A percentile compares a stretch with the other conserved stretches of the same genome.
phyloP scores from a whole-genome alignment of 1,140 invertebrate genomes.

The Nymphalis io region DNA sequence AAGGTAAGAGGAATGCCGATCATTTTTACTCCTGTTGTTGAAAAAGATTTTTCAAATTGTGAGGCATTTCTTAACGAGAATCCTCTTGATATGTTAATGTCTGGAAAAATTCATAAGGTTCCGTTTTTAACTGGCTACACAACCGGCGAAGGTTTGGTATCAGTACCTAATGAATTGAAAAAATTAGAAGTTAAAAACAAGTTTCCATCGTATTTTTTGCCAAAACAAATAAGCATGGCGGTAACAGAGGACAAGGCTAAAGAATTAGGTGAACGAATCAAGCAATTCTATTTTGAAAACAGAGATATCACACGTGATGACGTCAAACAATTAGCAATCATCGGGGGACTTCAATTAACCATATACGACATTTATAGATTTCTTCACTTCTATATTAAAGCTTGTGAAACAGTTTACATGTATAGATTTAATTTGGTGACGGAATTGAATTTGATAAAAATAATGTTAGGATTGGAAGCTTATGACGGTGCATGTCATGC shows the following conservation, averaged over 20 bases:
- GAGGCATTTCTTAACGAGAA: slow-evolving; percentile 67
- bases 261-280: slow-evolving; percentile 68
- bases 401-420: slow-evolving; percentile 66
- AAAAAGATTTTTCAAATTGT: slow-evolving; percentile 63
- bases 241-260: slow-evolving; percentile 49
- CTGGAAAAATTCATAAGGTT: slow-evolving; percentile 77
- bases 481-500: slow-evolving; percentile 82
- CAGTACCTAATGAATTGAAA: slow-evolving; percentile 53
- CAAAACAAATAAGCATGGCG: slow-evolving; percentile 54
- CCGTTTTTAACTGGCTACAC: slow-evolving; percentile 84
- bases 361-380: slow-evolving; percentile 64
- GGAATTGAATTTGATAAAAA: slow-evolving; percentile 69
- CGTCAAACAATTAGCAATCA: slow-evolving; percentile 32
- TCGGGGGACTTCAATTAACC: slow-evolving; percentile 43
- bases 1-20: slow-evolving; percentile 69
- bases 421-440: slow-evolving; percentile 78
- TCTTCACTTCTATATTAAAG: slow-evolving; percentile 50
- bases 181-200: slow-evolving; percentile 60
- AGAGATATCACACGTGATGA: slow-evolving; percentile 49
- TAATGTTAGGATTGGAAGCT: slow-evolving; percentile 34
- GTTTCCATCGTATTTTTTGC: slow-evolving; percentile 62
- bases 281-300: slow-evolving; percentile 76
- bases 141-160: slow-evolving; percentile 80
- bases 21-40: slow-evolving; percentile 71
- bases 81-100: slow-evolving; percentile 60